Evolutionary conservation across 1,140 invertebrate genomes (phyloP), one percentile per base, ranked within the genome.

Genomic region (Apis dorsata): DNA sequence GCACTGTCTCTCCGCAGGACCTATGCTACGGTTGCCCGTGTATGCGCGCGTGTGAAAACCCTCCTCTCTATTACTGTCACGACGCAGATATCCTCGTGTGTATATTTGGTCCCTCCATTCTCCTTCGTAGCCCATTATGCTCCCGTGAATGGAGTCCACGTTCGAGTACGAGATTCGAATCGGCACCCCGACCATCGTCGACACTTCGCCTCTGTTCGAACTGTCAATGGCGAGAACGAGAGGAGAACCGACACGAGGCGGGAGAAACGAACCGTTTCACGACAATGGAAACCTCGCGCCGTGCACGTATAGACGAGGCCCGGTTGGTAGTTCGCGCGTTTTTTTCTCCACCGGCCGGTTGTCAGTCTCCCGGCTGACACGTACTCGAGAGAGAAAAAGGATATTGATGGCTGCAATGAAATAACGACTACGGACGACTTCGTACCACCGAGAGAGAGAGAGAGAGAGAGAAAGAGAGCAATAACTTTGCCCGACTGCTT

Each of bases 91-190:
- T 15, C 0, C 1, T 79, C 28, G 75, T 69, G 72, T 24, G 70
- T 71, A 55, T 63, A 66, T 65, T 75, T 53, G 83, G 76, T 80
- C 83, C 84, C 86, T 83, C 83, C 83, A 73, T 83, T 83, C 80
- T 79, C 83, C 86, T 72, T 63, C 73, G 73, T 78, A 80, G 72
- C 83, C 87, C 80, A 88, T 88, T 88, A 88, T 88, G 84, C 77
- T 79, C 19, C 68, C 73, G 65, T 88, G 86, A 88, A 88, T 88
- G 87, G 87, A 85, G 86, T 88, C 81, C 87, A 74, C 88, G 87
- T 89, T 89, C 87, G 88, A 89, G 87, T 84, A 89, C 85, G 86
- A 88, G 87, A 88, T 89, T 89, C 87, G 88, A 88, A 88, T 89
- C 88, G 87, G 77, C 86, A 69, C 84, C 84, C 83, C 86, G 84